These are phyloP conservation scores for Hemicrepidius hirtus DNA, from an alignment of 2,888 invertebrate species.

Conservation along the genomic window DNA sequence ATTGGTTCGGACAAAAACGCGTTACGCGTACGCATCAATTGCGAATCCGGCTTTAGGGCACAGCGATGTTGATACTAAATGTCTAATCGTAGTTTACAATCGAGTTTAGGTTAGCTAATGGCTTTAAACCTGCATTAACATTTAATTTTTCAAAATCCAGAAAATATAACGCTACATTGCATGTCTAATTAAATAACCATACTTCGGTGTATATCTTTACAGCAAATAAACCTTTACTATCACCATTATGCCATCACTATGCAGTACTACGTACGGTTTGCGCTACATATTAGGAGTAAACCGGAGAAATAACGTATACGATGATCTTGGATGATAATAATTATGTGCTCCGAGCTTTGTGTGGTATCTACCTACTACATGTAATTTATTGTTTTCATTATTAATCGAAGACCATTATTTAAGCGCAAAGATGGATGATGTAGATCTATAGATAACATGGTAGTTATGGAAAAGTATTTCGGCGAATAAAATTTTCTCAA, in stretches of 20 bases:
- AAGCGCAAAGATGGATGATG: not conserved
- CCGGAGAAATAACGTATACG: constrained; percentile 3
- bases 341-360: constrained; percentile 5
- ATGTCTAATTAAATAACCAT: too few species aligned
- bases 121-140: too few species aligned
- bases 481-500: not conserved
- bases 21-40: too few species aligned
- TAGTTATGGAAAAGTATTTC: not conserved
- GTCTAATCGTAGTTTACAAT: too few species aligned
- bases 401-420: constrained; percentile 20
- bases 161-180: too few species aligned
- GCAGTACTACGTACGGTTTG: too few species aligned
- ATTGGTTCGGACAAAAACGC: too few species aligned
- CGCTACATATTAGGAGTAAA: not conserved
- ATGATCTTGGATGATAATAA: not conserved
- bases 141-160: too few species aligned
- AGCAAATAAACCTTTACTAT: not conserved
- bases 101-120: too few species aligned
- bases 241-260: too few species aligned
- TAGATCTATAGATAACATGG: constrained; percentile 2
- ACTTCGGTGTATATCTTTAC: not conserved
- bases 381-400: constrained; percentile 12
- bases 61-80: too few species aligned
- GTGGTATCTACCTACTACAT: not conserved
- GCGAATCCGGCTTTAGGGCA: too few species aligned